Evolutionary conservation across 2,113 vertebrate genomes (phyloP), one percentile per base, ranked within the genome.

Genomic region (Steatornis caripensis): DNA sequence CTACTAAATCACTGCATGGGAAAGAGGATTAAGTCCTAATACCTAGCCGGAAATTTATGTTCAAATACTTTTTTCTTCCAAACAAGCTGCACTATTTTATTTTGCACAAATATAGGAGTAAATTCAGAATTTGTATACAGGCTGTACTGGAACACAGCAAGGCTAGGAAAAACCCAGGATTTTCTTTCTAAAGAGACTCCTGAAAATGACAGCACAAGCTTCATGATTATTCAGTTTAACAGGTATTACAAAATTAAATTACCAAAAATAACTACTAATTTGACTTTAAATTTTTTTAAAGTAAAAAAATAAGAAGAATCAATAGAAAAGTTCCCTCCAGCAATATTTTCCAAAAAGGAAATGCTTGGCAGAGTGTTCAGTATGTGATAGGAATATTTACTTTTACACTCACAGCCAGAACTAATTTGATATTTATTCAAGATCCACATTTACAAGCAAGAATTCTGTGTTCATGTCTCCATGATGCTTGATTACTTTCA

Each of bases 371-470:
- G 57, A 62, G 29, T 83, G 54, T 70, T 94, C 11, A 2, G 5
- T 24, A 77, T 61, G 64, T 0, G 6, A 94, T 80, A 95, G 75
- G 34, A 86, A 72, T 90, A 64, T 84, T 95, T 90, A 71, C 53
- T 91, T 90, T 86, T 54, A 87, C 36, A 66, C 24, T 87, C 46
- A 54, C 17, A 49, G 64, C 39, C 58, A 91, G 51, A 95, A 81
- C 84, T 91, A 94, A 87, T 94, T 89, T 84, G 48, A 78, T 86
- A 70, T 91, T 95, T 95, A 93, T 84, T 86, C 76, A 91, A 87
- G 62, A 77, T 37, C 69, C 60, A 81, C 51, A 55, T 78, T 74
- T 84, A 68, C 64, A 77, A 87, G 41, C 41, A 91, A 78, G 21
- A 70, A 58, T 49, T 84, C 66, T 83, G 26, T 80, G 36, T 79